Percentiles rank a stretch among this genome's conserved stretches.
Conservation (phyloP, 2,888 invertebrate species). For the Sepiola atlantica region DNA sequence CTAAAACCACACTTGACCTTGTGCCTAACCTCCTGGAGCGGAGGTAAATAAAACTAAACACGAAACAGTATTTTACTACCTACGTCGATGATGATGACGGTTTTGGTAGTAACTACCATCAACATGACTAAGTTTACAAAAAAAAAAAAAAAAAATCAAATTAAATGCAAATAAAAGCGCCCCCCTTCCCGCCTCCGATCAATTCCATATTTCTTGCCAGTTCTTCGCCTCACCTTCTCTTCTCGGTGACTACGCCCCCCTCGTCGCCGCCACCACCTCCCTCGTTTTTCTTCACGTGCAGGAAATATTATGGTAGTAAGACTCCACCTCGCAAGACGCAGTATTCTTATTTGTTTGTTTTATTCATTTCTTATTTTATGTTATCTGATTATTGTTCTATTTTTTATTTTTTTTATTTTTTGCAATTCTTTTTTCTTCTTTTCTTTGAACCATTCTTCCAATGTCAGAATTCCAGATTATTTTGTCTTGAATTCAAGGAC, state of each 20-base stretch:
- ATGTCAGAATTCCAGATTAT: background rate
- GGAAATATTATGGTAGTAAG: slow-evolving; percentile 32
- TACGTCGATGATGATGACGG: background rate
- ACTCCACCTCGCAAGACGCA: background rate
- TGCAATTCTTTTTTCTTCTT: background rate
- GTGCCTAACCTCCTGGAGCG: no score
- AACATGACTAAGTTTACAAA: background rate
- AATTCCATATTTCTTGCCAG: background rate
- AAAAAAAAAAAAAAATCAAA: background rate
- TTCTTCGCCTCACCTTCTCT: background rate
- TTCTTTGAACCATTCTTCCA: background rate
- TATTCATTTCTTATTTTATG: background rate
- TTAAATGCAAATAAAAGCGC: background rate
- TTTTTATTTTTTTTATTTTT: background rate
- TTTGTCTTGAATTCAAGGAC: slow-evolving; percentile 21
- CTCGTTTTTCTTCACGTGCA: background rate
- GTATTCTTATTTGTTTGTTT: background rate
- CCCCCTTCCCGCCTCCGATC: background rate
- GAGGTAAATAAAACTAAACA: no score
- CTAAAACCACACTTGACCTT: no score
- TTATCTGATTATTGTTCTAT: background rate
- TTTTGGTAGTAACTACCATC: background rate
- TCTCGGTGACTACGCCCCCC: background rate
- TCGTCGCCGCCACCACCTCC: no score
- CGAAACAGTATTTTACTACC: no score